Conservation (phyloP, 2,797 vertebrate species). For the Triplophysa bombifrons region DNA sequence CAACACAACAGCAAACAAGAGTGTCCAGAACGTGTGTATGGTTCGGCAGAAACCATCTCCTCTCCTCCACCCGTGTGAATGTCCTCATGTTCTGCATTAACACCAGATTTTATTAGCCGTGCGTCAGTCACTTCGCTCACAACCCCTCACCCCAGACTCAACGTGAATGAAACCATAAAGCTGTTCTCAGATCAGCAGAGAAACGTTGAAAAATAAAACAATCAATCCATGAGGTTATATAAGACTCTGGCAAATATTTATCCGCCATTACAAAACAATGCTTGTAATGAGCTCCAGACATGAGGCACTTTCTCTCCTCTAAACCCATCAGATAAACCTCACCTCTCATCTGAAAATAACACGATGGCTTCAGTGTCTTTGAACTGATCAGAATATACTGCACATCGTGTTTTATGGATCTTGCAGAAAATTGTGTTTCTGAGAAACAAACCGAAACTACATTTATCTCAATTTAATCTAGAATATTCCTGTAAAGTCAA, state of each 20-base stretch:
- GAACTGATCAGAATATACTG: not conserved
- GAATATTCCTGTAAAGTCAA: not conserved
- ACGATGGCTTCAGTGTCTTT: not conserved
- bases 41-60: not conserved
- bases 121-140: not conserved
- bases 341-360: not conserved
- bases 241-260: slow-evolving; percentile 9
- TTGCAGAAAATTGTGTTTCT: not conserved
- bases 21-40: too few species aligned
- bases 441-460: not conserved
- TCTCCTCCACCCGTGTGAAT: not conserved
- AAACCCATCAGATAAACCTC: not conserved
- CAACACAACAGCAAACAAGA: too few species aligned
- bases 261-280: not conserved
- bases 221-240: not conserved
- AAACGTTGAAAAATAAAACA: not conserved
- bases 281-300: slow-evolving; percentile 4
- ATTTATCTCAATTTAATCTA: not conserved
- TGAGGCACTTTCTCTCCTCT: not conserved
- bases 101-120: not conserved
- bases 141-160: not conserved
- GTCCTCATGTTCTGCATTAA: not conserved
- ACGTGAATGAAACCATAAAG: not conserved
- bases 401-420: not conserved
- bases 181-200: not conserved